These are phyloP conservation scores for Diabrotica undecimpunctata DNA, from an alignment of 1,140 invertebrate species.

Conservation along the genomic window DNA sequence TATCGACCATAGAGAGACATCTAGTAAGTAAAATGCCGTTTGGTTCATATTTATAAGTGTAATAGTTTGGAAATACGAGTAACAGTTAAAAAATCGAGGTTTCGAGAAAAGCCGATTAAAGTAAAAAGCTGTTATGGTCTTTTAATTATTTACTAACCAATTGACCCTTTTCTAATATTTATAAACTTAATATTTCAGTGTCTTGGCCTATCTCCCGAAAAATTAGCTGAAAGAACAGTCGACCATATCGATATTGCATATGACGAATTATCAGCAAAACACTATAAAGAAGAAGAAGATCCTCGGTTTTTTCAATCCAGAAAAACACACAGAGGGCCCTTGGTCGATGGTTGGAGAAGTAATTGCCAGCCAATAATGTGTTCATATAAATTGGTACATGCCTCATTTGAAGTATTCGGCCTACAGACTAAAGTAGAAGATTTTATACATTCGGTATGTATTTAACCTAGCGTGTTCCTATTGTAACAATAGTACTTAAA, in stretches of 20 bases:
- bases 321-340: slow-evolving; percentile 77
- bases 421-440: slow-evolving; percentile 86
- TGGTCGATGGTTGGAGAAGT: slow-evolving; percentile 78
- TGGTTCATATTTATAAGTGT: too few species aligned
- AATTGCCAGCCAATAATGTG: slow-evolving; percentile 82
- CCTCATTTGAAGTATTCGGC: slow-evolving; percentile 89
- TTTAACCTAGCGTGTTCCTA: neutral
- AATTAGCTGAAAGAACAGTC: slow-evolving; percentile 68
- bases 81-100: too few species aligned
- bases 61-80: too few species aligned
- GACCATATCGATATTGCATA: slow-evolving; percentile 85
- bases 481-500: too few species aligned
- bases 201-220: slow-evolving; percentile 68
- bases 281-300: slow-evolving; percentile 88
- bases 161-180: too few species aligned
- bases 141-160: too few species aligned
- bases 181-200: slow-evolving; percentile 57
- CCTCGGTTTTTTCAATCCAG: slow-evolving; percentile 77
- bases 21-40: too few species aligned
- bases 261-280: slow-evolving; percentile 78
- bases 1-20: too few species aligned
- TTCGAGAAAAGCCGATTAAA: too few species aligned
- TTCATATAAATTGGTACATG: slow-evolving; percentile 86
- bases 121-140: too few species aligned
- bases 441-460: slow-evolving; percentile 76